Evolutionary conservation across 2,113 vertebrate genomes (phyloP).

Genomic region (Eulemur rufifrons): DNA sequence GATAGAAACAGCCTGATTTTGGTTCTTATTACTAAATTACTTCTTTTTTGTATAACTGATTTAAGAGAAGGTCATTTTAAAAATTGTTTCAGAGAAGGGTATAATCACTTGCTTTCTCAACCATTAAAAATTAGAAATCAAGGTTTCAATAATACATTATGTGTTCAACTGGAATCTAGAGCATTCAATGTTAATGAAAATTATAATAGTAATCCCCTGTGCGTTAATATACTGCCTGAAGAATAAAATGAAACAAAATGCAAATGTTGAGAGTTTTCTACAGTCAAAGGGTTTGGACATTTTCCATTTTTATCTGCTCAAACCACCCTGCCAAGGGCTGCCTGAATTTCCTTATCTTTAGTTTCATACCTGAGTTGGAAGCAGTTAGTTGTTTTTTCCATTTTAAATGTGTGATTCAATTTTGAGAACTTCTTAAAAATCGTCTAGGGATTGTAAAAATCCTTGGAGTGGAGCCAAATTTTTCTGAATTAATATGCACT

Average conservation of each 20-base stretch:
- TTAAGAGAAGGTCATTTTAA: slow-evolving; percentile 59
- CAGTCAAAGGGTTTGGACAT: slow-evolving; percentile 50
- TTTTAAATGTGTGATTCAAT: slow-evolving; percentile 72
- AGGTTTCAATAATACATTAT: slow-evolving; percentile 57
- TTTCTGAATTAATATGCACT: slow-evolving; percentile 54
- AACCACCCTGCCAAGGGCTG: slow-evolving; percentile 54
- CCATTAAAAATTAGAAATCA: slow-evolving; percentile 73
- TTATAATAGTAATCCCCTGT: slow-evolving; percentile 62
- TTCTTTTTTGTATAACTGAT: slow-evolving; percentile 50
- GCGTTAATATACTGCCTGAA: slow-evolving; percentile 58
- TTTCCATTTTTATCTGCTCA: slow-evolving; percentile 73
- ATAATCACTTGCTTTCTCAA: slow-evolving; percentile 65
- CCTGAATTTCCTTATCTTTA: slow-evolving; percentile 71
- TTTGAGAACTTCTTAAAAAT: slow-evolving; percentile 73
- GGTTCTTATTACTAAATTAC: slow-evolving; percentile 49
- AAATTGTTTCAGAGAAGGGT: slow-evolving; percentile 58
- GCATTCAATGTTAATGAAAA: slow-evolving; percentile 65
- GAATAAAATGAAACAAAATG: slow-evolving; percentile 71
- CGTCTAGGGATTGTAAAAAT: slow-evolving; percentile 66
- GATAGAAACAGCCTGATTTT: slow-evolving; percentile 21
- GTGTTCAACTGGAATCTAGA: slow-evolving; percentile 57
- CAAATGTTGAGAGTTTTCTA: slow-evolving; percentile 64
- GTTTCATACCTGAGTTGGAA: slow-evolving; percentile 75
- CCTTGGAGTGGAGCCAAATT: slow-evolving; percentile 59
- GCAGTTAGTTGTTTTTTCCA: slow-evolving; percentile 57